Evolutionary conservation across 1,140 invertebrate genomes (phyloP), one percentile per base, ranked within the genome.

Genomic region (Hormaphis cornu): DNA sequence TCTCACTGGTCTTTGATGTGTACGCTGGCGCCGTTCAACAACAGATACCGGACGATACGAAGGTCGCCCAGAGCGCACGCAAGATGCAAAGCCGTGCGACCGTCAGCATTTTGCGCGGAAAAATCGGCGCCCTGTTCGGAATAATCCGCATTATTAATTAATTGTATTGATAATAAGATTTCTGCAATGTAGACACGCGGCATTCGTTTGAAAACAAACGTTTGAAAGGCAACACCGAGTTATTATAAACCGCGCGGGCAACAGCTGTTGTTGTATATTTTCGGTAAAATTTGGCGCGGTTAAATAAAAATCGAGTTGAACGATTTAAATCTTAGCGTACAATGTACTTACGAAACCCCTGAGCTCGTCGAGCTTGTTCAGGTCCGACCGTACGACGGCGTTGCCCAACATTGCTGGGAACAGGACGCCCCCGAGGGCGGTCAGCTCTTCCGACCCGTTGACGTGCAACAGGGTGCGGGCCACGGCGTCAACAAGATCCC

Each of bases 21-120:
- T n/a, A 95, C 89, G 59, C 85, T 89, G 0, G 89, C 90, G 1
- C 93, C 93, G 73, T 90, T 85, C 46, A 84, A 81, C 20, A 96
- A 77, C 9, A 96, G 79, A 79, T 85, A 87, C 71, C 86, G 82
- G 0, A 94, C 87, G 0, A 90, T 80, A 1, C 82, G 73, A 0
- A 84, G 52, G 72, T 89, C 84, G 0, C 90, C 91, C 73, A 87
- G 81, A 44, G 83, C 80, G 40, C 88, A 86, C 9, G 91, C 91
- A 44, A 93, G 81, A 73, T 95, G 92, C 1, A 95, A 79, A 0
- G 90, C 86, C 0, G 91, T 93, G 69, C 89, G 82, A 10, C 84
- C 82, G 78, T 93, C 90, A 58, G 87, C 85, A 76, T 93, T 90
- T n/a, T 79, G 77, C 10, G 83, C 83, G 1, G 87, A 89, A 6